Base-by-base conservation (phyloP, 2,888 invertebrate species). In the Tenthredo mesomela region DNA sequence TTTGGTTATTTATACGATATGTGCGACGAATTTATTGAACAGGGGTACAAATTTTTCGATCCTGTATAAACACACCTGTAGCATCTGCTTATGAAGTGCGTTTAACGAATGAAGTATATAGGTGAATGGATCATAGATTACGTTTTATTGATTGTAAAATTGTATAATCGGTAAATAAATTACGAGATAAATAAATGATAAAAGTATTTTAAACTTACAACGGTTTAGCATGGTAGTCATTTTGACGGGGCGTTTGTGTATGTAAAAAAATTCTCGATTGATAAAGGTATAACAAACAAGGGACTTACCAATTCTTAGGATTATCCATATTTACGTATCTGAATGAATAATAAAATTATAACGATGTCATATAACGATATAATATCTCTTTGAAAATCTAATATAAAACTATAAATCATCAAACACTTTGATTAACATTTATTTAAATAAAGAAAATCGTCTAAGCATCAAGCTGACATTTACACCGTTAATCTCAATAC, bases 371-470 rank as follows among this genome's bases (percentile, higher is more conserved):
- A 61, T n/a, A 61, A 33, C 61, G 61, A 58, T 80, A 58, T 15
- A 80, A 61, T 61, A 61, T 61, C n/a, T 61, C n/a, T 80, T 61
- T 18, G n/a, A 61, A 3, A 21, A 80, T 80, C 21, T 43, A 40
- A 73, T 80, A 43, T 43, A 40, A 73, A 77, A 80, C 80, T 80
- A 61, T 61, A 43, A 65, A 70, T n/a, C n/a, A 47, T 25, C n/a
- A 29, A 47, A 82, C 18, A 67, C 37, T 67, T 67, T 67, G 25
- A 50, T 47, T 33, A 40, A 67, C 65, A 43, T 47, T 65, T 82
- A 43, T 25, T 33, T 65, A 43, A 25, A 18, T 29, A 78, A 37
- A 4, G 47, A 50, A 25, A 61, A 61, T 18, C 50, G 54, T 29
- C 54, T 33, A 61, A 61, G 40, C 61, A 61, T n/a, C 58, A 50